Evolutionary conservation across 30 jellyfish, hydroid and myxozoan species (phyloP), one percentile per base, ranked within the genome.

Genomic region (Pseudorhiza aurosa): DNA sequence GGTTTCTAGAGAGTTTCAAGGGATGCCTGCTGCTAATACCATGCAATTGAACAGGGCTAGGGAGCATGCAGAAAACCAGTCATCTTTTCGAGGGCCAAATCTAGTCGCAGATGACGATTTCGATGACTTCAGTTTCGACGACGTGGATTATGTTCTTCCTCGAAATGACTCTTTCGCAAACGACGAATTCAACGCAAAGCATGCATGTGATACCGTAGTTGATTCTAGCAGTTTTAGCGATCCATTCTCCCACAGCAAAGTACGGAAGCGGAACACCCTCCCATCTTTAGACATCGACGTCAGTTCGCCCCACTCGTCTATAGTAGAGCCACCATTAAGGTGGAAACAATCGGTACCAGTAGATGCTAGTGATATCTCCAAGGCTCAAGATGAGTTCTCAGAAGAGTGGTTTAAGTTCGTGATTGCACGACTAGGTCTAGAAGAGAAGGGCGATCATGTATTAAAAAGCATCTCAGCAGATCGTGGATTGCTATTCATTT

Each of bases 101-200:
- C 15, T 59, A 11, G 93, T 68, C 7, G 72, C 35, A 57, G 95
- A 75, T 42, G 97, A 89, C 28, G 97, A 89, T 39, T 89, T 89
- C 49, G 97, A 85, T 46, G 92, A 76, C 39, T 89, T 89, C 28
- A 96, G 97, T 10, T 89, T 89, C 72, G 97, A 71, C 29, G 96
- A 86, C 43, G 22, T 14, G 31, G 93, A 76, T 47, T 65, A 55
- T 25, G 63, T 44, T 42, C 45, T 56, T 22, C 81, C 87, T 9
- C 81, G 82, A 2, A 56, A 51, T 19, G 71, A 15, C 10, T 80
- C 91, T 17, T 26, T 36, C 21, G 45, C 37, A 5, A 65, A 37
- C 26, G 45, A 40, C 3, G 68, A 47, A n/a, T 27, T 11, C 44
- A 31, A 39, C 22, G 21, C 59, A 31, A 56, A 24, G 30, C 12